Percentiles rank a stretch among this genome's conserved stretches.
phyloP scores from a whole-genome alignment of 1,140 invertebrate genomes.

The Frieseomelitta varia region DNA sequence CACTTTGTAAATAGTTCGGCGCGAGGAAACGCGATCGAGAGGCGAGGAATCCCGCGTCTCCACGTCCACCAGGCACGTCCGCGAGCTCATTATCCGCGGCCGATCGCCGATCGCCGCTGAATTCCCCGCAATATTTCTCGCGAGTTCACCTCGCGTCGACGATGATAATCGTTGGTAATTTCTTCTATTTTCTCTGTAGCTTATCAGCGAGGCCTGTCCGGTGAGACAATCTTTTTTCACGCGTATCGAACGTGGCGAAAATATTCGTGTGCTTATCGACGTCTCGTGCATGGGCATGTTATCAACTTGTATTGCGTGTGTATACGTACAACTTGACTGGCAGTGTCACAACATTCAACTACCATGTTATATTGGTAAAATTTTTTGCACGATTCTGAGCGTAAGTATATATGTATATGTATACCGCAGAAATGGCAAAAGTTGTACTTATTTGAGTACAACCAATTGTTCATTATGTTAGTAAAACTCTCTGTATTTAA shows the following conservation, averaged over 20 bases:
- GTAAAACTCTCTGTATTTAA: too few relatives aligned
- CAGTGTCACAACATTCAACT: too few relatives aligned
- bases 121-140: conserved; percentile 49
- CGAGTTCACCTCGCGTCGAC: neutral
- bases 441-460: too few relatives aligned
- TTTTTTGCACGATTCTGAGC: too few relatives aligned
- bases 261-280: too few relatives aligned
- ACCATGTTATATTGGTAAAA: too few relatives aligned
- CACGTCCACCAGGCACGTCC: conserved; percentile 4
- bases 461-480: too few relatives aligned
- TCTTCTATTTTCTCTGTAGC: neutral
- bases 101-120: neutral
- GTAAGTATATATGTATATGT: too few relatives aligned
- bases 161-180: conserved; percentile 63
- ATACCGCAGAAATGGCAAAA: too few relatives aligned
- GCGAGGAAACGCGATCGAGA: conserved; percentile 31
- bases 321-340: too few relatives aligned
- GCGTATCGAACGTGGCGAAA: conserved; percentile 14
- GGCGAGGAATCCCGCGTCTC: conserved; percentile 21
- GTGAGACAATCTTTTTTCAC: conserved; percentile 16
- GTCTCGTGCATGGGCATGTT: too few relatives aligned
- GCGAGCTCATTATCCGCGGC: conserved; percentile 42
- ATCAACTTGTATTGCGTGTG: too few relatives aligned
- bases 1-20: conserved; percentile 41
- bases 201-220: neutral